Evolutionary conservation across 2,797 vertebrate species (phyloP).

Genomic region (Rhinogobio ventralis): DNA sequence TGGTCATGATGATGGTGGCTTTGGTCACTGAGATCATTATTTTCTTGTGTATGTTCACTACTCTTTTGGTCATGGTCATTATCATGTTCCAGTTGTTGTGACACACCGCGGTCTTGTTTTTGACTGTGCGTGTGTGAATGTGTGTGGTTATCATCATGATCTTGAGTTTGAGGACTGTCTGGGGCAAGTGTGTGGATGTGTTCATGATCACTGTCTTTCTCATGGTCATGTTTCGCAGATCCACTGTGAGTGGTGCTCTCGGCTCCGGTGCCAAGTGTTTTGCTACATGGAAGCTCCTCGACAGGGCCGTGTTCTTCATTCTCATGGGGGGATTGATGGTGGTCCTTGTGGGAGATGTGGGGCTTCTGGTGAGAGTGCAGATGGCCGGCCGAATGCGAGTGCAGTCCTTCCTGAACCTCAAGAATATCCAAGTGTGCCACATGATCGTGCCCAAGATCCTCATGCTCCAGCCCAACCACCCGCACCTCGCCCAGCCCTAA

Average conservation of each 20-base stretch:
- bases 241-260: constrained; percentile 47
- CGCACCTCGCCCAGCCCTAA: constrained; percentile 93
- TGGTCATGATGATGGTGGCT: constrained; percentile 70
- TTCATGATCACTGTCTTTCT: constrained; percentile 57
- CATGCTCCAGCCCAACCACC: constrained; percentile 88
- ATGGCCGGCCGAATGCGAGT: constrained; percentile 78
- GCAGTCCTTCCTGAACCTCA: constrained; percentile 88
- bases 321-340: constrained; percentile 66
- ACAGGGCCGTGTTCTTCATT: constrained; percentile 1
- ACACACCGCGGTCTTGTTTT: constrained; percentile 49
- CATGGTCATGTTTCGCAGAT: constrained; percentile 61
- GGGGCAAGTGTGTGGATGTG: constrained; percentile 62
- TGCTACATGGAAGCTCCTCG: constrained; percentile 31
- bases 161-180: constrained; percentile 64
- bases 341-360: constrained; percentile 57
- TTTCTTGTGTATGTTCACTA: constrained; percentile 40
- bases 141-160: constrained; percentile 50
- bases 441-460: constrained; percentile 93
- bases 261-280: constrained; percentile 24
- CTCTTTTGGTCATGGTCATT: constrained; percentile 63
- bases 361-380: constrained; percentile 60
- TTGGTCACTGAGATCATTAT: constrained; percentile 58
- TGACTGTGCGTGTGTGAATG: constrained; percentile 56
- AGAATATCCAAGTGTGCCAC: constrained; percentile 91
- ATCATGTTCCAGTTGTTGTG: constrained; percentile 50